Base-by-base conservation (phyloP, 1,140 invertebrate species). In the Caenorhabditis inopinata region DNA sequence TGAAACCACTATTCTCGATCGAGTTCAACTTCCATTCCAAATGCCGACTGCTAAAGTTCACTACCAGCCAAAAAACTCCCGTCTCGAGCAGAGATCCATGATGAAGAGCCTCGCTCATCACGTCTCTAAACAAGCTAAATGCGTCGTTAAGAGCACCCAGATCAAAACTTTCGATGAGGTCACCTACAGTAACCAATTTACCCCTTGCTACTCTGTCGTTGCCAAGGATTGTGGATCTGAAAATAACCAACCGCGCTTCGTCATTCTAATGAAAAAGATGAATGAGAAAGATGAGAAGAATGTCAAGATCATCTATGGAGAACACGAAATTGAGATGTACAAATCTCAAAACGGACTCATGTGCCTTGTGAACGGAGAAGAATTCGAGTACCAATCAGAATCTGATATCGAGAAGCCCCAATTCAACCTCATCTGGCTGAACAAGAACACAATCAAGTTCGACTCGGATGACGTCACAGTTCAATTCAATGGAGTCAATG, bases 201-300 rank as follows among this genome's bases (percentile, higher is more conserved):
- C 73, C 25, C 21, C 42, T 16, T 80, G 79, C 79, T 80, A 58
- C 73, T 75, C 79, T 51, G 79, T 80, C 45, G 73, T 80, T 27
- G 79, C 79, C 79, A 80, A 80, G 79, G 79, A 80, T 53, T 80
- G 79, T 42, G 35, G 46, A 46, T 47, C 74, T 49, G 79, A 80
- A 73, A 75, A 80, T 29, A 62, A 32, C 53, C 27, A 62, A 16
- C 79, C 79, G 27, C 32, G 46, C 9, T 80, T 80, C 74, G 79
- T 68, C 27, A 51, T 80, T 29, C 79, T 80, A 11, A 74, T 80
- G 68, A 76, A 76, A 27, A 80, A 80, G 79, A 48, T 80, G 27
- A 38, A 11, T 38, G 53, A 79, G 78, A 46, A 46, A n/a, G 46
- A 68, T 21, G 47, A 75, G 79, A 80, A 80, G 79, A 80, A 76